Evolutionary conservation across 2,113 vertebrate species (phyloP), one percentile per base, ranked within the genome.

Genomic region (Formicarius rufipectus): DNA sequence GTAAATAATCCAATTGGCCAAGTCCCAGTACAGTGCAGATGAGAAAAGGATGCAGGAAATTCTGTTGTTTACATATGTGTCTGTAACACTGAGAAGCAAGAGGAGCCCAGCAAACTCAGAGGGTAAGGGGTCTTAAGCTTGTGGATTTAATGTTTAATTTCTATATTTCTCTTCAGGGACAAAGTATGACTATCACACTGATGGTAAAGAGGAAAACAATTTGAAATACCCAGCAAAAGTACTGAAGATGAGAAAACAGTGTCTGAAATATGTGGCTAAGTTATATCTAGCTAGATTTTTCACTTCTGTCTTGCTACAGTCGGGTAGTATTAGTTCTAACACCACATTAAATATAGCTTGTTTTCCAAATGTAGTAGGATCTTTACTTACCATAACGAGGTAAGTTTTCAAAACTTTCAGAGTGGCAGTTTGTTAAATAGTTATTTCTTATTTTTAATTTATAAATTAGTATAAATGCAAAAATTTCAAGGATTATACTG

Each of bases 41-140:
- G 96, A 97, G 97, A 95, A 98, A 96, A 98, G 97, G 97, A 97
- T 97, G 96, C 91, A 97, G 97, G 97, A 97, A 98, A 96, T 96
- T 97, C 94, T 95, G 86, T 90, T 98, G 97, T 98, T 98, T 98
- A 97, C 72, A 96, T 84, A 95, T 97, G 81, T 95, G 94, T 96
- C 97, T 97, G 90, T 95, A 96, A 67, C 91, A 72, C 83, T 80
- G 95, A 96, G 93, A 93, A 93, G 85, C 74, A 69, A 78, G 96
- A 96, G 69, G 90, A 96, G 91, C 86, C 64, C 77, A 73, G 93
- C 73, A 90, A 94, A 92, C 72, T 84, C 83, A 79, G 90, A 97
- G 94, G 97, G 97, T 98, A 98, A 98, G 97, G 78, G 55, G 31
- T 72, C 77, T 97, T 87, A 95, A 96, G 62, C 79, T 93, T 96